Conservation (phyloP, 2,113 vertebrate genomes). For the Heterochromis multidens region DNA sequence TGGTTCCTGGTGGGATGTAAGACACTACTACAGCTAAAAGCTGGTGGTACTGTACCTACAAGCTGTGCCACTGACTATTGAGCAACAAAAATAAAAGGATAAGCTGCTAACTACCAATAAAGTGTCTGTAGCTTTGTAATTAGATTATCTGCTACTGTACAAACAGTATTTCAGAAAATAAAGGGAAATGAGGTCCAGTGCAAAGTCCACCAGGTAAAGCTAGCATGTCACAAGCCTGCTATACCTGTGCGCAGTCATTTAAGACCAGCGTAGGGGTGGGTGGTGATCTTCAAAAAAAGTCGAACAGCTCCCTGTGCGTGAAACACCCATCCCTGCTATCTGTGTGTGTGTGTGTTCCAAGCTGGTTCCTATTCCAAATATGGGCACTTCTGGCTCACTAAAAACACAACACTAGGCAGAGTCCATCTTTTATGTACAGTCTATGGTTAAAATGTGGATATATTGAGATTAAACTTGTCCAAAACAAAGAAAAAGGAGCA, state of each 20-base stretch:
- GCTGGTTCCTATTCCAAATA: background rate
- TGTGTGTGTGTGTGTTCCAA: background rate
- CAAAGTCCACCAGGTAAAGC: no score
- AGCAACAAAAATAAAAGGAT: background rate
- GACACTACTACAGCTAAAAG: background rate
- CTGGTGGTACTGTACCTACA: background rate
- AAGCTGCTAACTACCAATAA: no score
- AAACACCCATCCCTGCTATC: no score
- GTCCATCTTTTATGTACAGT: background rate
- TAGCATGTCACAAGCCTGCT: no score
- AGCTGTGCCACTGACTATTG: background rate
- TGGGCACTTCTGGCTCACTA: background rate
- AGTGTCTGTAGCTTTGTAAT: no score
- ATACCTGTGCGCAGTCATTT: no score
- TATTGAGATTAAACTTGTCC: background rate
- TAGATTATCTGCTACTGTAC: background rate
- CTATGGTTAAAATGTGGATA: background rate
- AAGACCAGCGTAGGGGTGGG: no score
- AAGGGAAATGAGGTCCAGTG: background rate
- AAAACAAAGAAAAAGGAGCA: background rate
- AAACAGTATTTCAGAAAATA: background rate
- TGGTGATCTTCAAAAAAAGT: no score
- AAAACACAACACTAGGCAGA: background rate
- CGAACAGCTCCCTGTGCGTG: no score
- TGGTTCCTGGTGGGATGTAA: background rate